Conservation (phyloP, 1,140 invertebrate species). For the Panulirus ornatus region DNA sequence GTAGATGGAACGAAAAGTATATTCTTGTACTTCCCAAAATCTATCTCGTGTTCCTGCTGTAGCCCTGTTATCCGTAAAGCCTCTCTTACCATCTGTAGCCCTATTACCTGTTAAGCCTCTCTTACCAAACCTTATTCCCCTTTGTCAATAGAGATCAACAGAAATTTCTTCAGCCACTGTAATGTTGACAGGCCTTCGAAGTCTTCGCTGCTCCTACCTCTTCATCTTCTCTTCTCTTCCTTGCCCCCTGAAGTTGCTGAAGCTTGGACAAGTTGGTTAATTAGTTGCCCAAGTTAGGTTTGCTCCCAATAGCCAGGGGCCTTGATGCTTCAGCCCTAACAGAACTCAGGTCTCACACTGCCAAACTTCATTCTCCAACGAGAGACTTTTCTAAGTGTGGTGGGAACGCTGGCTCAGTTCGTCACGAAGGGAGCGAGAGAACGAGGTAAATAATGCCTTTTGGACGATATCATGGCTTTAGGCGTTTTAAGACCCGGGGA, state of each 20-base stretch:
- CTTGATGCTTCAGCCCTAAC: neutral
- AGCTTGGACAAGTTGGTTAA: constrained; percentile 15
- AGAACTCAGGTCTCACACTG: neutral
- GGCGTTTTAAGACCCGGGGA: neutral
- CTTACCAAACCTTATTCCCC: too few relatives aligned
- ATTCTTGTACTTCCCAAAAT: too few relatives aligned
- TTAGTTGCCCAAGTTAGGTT: constrained; percentile 8
- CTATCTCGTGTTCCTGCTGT: too few relatives aligned
- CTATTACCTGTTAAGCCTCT: too few relatives aligned
- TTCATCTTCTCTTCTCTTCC: neutral
- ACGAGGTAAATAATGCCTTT: neutral
- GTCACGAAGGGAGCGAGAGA: neutral
- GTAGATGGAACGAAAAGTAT: too few relatives aligned
- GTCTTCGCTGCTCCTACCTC: neutral
- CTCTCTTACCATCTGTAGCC: too few relatives aligned
- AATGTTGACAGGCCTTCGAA: too few relatives aligned
- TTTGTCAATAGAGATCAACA: too few relatives aligned
- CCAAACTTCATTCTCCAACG: neutral
- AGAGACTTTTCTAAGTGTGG: neutral
- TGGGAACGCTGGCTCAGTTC: neutral
- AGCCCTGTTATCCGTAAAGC: too few relatives aligned
- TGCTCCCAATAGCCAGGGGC: neutral
- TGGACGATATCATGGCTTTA: neutral
- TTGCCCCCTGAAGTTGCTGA: neutral
- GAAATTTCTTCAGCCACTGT: too few relatives aligned